Percentiles rank a stretch among this genome's conserved stretches.
Conservation (phyloP, 2,113 vertebrate species). For the Datnioides undecimradiatus region DNA sequence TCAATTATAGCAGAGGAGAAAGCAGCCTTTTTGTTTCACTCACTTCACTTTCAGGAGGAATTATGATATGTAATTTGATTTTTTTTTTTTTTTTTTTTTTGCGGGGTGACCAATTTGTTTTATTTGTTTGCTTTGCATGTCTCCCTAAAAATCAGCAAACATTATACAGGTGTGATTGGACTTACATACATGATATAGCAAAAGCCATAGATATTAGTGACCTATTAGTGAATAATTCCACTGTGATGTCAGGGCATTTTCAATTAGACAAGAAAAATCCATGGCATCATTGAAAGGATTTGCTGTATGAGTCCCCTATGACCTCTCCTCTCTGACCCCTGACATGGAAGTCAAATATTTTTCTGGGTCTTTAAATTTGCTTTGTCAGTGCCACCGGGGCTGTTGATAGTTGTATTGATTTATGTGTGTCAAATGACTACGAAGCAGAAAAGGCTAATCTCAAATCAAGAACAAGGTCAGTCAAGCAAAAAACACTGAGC, state of each 20-base stretch:
- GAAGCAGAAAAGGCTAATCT: constrained; percentile 83
- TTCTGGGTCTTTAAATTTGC: constrained; percentile 84
- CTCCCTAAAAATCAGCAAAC: neutral
- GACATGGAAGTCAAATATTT: constrained; percentile 85
- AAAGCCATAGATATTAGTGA: neutral
- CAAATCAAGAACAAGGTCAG: constrained; percentile 39
- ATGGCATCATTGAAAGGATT: constrained; percentile 74
- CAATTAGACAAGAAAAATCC: constrained; percentile 65
- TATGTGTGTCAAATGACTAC: constrained; percentile 86
- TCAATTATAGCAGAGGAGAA: no score
- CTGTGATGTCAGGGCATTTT: constrained; percentile 25
- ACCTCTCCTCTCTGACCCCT: constrained; percentile 86
- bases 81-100: no score
- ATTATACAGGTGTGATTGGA: neutral
- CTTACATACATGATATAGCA: neutral
- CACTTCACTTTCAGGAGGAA: no score
- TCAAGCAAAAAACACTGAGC: constrained; percentile 32
- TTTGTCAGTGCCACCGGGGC: constrained; percentile 69
- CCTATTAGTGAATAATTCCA: neutral
- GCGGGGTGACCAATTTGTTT: no score
- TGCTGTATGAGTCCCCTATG: constrained; percentile 77
- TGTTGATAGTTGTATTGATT: constrained; percentile 85
- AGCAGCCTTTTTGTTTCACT: no score
- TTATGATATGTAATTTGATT: no score
- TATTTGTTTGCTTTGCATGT: neutral